These are phyloP conservation scores for Borostomias antarcticus DNA, from an alignment of 2,797 vertebrate genomes.

Conservation along the genomic window DNA sequence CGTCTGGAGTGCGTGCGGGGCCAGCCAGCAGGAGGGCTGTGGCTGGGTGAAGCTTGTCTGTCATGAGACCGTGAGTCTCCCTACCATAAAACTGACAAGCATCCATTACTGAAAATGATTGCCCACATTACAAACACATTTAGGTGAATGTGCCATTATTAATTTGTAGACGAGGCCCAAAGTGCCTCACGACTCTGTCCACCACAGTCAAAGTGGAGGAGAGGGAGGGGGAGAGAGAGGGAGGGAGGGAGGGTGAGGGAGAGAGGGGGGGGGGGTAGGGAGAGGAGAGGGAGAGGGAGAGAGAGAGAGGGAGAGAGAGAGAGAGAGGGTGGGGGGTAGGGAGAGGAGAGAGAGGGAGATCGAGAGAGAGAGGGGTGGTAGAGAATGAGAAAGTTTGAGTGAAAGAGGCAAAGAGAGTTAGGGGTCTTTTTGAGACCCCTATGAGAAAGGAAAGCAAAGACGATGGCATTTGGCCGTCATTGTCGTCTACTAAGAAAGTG, in stretches of 20 bases:
- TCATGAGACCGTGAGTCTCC: constrained; percentile 80
- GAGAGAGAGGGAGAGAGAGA: constrained; percentile 33
- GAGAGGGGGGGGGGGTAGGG: too few relatives aligned
- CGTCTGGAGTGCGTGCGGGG: constrained; percentile 10
- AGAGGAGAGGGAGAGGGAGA: constrained; percentile 22
- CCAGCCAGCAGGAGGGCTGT: constrained; percentile 42
- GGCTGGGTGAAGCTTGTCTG: constrained; percentile 71
- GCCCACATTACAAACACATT: constrained; percentile 88
- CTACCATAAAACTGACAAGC: constrained; percentile 85
- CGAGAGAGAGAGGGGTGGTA: constrained; percentile 29
- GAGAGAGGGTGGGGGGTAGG: constrained; percentile 16
- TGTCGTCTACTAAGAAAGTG: too few relatives aligned
- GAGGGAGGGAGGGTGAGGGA: background rate
- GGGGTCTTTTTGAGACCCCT: too few relatives aligned
- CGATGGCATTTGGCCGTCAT: too few relatives aligned
- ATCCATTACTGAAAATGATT: constrained; percentile 87
- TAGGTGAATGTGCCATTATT: constrained; percentile 85
- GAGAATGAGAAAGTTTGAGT: constrained; percentile 35
- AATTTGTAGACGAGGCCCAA: constrained; percentile 81
- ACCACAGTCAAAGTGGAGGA: constrained; percentile 71
- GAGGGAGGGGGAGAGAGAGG: constrained; percentile 49
- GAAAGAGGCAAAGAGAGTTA: constrained; percentile 37
- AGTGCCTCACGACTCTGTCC: constrained; percentile 76
- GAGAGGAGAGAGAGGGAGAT: constrained; percentile 11
- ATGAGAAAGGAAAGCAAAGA: constrained; percentile 56